These are phyloP conservation scores for Cirrhinus mrigala DNA, from an alignment of 2,797 vertebrate species.

Conservation along the genomic window DNA sequence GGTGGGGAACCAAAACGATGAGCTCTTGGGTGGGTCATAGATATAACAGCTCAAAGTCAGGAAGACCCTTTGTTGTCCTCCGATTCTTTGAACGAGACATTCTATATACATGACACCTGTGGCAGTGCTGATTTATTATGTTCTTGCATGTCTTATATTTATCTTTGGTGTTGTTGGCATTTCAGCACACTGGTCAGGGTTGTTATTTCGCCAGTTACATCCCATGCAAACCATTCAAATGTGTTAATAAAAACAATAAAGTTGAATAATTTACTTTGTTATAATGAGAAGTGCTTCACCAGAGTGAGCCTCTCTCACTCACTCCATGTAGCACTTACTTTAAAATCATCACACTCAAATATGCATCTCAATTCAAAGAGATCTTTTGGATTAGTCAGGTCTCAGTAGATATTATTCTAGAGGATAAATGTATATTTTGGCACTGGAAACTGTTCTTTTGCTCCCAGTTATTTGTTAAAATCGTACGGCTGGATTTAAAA, in stretches of 20 bases:
- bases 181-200: neutral
- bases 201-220: conserved; percentile 1
- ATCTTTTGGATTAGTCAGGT: conserved; percentile 42
- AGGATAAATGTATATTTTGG: conserved; percentile 21
- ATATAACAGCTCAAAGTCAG: conserved; percentile 23
- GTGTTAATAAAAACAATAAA: neutral
- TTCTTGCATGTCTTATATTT: neutral
- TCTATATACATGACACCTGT: conserved; percentile 15
- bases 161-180: neutral
- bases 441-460: conserved; percentile 42
- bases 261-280: neutral
- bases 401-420: neutral
- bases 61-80: neutral
- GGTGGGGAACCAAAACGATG: conserved; percentile 1
- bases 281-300: conserved; percentile 28
- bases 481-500: conserved; percentile 14
- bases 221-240: neutral
- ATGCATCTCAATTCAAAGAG: conserved; percentile 9
- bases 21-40: conserved; percentile 16
- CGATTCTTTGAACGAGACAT: neutral
- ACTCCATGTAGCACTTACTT: neutral
- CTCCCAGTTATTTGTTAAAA: conserved; percentile 43
- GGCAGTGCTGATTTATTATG: neutral
- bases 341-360: conserved; percentile 37
- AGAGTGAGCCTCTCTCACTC: conserved; percentile 44